Conservation (phyloP, 1,140 invertebrate genomes). For the Pygmarrhopalites habei region DNA sequence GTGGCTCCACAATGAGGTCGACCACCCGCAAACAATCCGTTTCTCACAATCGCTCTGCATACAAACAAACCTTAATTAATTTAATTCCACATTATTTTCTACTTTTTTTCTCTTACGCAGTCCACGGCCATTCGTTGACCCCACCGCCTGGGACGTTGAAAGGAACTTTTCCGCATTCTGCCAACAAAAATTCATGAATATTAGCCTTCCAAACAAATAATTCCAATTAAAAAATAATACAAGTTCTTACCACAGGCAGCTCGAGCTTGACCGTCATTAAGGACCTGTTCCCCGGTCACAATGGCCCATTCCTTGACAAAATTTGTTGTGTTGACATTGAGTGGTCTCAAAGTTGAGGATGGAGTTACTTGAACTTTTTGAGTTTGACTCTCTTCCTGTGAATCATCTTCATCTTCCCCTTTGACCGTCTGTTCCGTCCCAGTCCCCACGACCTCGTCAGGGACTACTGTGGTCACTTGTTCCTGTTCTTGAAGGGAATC, state of each 20-base stretch:
- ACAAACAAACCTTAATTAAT: too few species aligned
- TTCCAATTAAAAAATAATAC: background rate
- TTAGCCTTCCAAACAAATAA: background rate
- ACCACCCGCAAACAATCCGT: constrained; percentile 34
- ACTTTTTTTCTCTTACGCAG: too few species aligned
- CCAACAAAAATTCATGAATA: background rate
- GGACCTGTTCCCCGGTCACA: background rate
- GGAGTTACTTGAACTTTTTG: too few species aligned
- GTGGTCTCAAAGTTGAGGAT: constrained; percentile 3
- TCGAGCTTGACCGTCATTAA: constrained; percentile 16
- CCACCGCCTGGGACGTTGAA: constrained; percentile 27
- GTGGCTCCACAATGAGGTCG: constrained; percentile 34
- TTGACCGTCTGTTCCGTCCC: background rate
- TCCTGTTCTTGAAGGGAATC: background rate
- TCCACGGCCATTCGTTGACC: constrained; percentile 36
- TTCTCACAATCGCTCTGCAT: constrained; percentile 29
- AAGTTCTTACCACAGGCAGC: constrained; percentile 29
- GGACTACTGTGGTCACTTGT: background rate
- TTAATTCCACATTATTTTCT: too few species aligned
- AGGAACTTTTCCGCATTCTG: constrained; percentile 35
- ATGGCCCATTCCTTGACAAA: background rate
- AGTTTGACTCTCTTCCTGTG: background rate
- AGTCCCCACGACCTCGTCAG: background rate
- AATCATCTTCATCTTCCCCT: background rate
- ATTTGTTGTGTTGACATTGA: background rate